Percentiles rank a stretch among this genome's conserved stretches.
phyloP scores from a whole-genome alignment of 2,797 vertebrate species.

The Pteronotus mesoamericanus region DNA sequence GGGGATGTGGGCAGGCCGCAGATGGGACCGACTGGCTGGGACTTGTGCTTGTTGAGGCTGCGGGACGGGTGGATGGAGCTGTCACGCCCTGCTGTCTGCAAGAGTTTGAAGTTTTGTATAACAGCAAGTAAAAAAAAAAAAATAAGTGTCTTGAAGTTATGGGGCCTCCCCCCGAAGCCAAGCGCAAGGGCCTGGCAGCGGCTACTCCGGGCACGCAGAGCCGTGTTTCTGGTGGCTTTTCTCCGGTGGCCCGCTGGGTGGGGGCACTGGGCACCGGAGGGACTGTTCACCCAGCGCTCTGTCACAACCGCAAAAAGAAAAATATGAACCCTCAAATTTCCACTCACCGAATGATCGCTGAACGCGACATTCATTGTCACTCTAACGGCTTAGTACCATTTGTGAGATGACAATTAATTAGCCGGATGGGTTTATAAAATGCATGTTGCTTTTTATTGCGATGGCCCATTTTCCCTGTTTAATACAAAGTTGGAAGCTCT shows the following conservation, averaged over 20 bases:
- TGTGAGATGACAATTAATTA: constrained; percentile 31
- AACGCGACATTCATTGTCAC: background rate
- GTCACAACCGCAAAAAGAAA: background rate
- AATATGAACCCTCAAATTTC: background rate
- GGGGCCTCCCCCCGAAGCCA: background rate
- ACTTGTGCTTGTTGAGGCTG: no score
- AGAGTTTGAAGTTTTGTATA: background rate
- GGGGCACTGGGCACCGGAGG: background rate
- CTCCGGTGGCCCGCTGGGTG: background rate
- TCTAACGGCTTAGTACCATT: background rate
- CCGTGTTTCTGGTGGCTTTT: background rate
- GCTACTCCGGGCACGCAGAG: background rate
- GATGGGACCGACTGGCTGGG: background rate
- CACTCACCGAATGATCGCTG: background rate
- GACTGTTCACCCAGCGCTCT: background rate
- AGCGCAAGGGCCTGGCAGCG: background rate
- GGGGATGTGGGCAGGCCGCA: background rate
- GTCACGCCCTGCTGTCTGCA: background rate
- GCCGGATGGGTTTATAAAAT: background rate
- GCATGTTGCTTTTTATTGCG: constrained; percentile 7
- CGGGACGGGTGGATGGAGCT: background rate
- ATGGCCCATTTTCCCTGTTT: constrained; percentile 34
- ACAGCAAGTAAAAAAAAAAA: background rate
- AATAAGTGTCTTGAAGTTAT: background rate
- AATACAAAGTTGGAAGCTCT: background rate